These are phyloP conservation scores for Clarias macrocephalus DNA, from an alignment of 2,113 vertebrate genomes.

Conservation along the genomic window DNA sequence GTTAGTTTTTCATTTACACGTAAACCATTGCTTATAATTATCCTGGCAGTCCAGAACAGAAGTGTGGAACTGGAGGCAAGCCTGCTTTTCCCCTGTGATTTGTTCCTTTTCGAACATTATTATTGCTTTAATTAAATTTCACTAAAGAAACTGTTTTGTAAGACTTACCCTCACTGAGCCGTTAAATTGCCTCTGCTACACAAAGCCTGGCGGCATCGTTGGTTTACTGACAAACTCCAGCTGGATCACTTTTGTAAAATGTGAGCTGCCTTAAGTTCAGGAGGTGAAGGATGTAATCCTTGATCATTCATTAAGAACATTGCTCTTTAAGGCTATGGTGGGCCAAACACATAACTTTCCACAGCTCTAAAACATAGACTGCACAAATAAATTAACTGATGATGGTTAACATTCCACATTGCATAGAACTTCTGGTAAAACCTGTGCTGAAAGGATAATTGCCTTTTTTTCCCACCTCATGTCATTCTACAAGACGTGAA, in stretches of 20 bases:
- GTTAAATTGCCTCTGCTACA: conserved; percentile 70
- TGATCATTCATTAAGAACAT: conserved; percentile 5
- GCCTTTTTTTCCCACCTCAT: not conserved
- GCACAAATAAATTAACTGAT: not conserved
- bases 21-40: conserved; percentile 43
- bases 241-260: conserved; percentile 33
- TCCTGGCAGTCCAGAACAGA: conserved; percentile 32
- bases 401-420: not conserved
- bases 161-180: conserved; percentile 68
- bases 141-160: conserved; percentile 60
- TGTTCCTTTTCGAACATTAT: conserved; percentile 55
- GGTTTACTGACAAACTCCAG: conserved; percentile 34
- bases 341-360: conserved; percentile 11
- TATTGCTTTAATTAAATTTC: conserved; percentile 63
- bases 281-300: conserved; percentile 38
- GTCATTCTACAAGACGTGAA: not conserved
- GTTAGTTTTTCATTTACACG: conserved; percentile 29
- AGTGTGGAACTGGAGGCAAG: conserved; percentile 40
- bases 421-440: not conserved
- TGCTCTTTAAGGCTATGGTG: conserved; percentile 2
- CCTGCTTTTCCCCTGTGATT: conserved; percentile 39
- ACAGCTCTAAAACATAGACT: not conserved
- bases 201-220: conserved; percentile 54
- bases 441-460: not conserved
- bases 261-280: conserved; percentile 29